Evolutionary conservation across 1,140 invertebrate species (phyloP).

Genomic region (Druon quercuslanigerum): DNA sequence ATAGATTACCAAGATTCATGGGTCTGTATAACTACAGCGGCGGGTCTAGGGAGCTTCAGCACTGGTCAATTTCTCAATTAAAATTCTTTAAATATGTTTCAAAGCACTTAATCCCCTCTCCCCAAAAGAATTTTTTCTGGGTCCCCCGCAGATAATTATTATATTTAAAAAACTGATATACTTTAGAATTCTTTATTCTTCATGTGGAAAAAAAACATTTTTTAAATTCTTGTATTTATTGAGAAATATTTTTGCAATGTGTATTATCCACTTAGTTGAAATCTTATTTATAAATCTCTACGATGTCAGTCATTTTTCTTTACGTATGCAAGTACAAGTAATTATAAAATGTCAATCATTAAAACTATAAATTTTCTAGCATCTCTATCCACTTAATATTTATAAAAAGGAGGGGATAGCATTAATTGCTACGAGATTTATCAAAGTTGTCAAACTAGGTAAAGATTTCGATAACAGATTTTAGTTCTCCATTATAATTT

Average conservation of each 20-base stretch:
- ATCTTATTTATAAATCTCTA: neutral
- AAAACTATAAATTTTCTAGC: neutral
- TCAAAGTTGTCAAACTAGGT: slow-evolving; percentile 23
- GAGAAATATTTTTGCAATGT: neutral
- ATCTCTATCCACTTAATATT: slow-evolving; percentile 14
- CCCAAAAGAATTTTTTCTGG: too few species aligned
- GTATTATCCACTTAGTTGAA: neutral
- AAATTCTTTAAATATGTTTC: too few species aligned
- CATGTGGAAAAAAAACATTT: neutral
- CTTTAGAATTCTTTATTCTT: too few species aligned
- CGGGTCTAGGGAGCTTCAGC: too few species aligned
- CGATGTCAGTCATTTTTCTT: neutral
- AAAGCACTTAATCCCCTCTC: too few species aligned
- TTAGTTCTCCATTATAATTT: slow-evolving; percentile 25
- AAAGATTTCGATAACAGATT: slow-evolving; percentile 17
- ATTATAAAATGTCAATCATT: slow-evolving; percentile 1
- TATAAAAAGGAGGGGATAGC: neutral
- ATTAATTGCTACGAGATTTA: slow-evolving; percentile 8
- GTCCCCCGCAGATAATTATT: too few species aligned
- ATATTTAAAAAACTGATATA: too few species aligned
- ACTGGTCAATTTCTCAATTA: too few species aligned
- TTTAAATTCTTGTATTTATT: neutral
- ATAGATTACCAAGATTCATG: too few species aligned
- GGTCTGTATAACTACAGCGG: too few species aligned
- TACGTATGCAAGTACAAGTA: neutral